Base-by-base conservation (phyloP, 2,797 vertebrate species). In the Enoplosus armatus region DNA sequence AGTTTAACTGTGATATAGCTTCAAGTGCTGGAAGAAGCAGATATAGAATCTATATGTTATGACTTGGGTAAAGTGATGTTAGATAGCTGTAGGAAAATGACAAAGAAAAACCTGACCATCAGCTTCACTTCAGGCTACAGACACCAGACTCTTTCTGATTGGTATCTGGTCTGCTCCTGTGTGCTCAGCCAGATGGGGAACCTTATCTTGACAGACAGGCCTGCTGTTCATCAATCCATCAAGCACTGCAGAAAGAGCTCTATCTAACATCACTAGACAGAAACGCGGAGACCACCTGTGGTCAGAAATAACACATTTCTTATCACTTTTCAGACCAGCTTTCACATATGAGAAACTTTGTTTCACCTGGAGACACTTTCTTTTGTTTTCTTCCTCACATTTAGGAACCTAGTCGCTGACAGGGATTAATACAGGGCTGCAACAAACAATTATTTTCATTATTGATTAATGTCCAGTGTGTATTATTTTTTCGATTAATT, bases 151-250 rank as follows among this genome's bases (percentile, higher is more conserved):
- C 53, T 14, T 39, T 87, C 22, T 86, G 86, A 90, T 90, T 39
- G 47, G 45, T 82, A 89, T 90, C 89, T 80, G 37, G 3, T 68
- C 43, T 14, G 48, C 54, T 68, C 9, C 41, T 63, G 54, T 54
- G 51, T 62, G 51, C 59, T 72, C 69, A 68, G 72, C 51, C 47
- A 87, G 72, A 78, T 27, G 5, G 53, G 47, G 33, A 63, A 3
- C 22, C 50, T 91, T 90, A 88, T 92, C 90, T 90, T 72, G 80
- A 84, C 85, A 88, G 79, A 15, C 66, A 72, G 72, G 70, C 50
- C 86, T 90, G 85, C 79, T 82, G 71, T 82, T 83, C 79, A 77
- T 90, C 87, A 86, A 45, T 79, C 75, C 53, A 75, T 88, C 78
- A 79, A 72, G 86, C 75, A 71, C 62, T 29, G 41, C 61, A 68